Conservation (phyloP, 2,888 invertebrate genomes). For the Idaea biselata region DNA sequence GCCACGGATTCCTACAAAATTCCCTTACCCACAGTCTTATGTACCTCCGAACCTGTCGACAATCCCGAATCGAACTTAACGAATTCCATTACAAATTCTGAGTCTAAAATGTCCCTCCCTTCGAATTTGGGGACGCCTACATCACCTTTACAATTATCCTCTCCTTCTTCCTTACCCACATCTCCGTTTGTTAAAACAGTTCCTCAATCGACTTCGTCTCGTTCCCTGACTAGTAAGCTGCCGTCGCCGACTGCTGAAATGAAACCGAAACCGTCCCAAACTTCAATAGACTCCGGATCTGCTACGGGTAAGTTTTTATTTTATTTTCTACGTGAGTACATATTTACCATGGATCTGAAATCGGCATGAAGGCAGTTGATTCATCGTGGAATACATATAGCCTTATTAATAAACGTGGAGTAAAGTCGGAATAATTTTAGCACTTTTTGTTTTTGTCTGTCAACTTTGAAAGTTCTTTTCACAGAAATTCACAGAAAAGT, state of each 20-base stretch:
- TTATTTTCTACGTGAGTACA: constrained; percentile 16
- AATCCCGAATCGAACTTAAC: constrained; percentile 33
- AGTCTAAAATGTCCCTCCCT: constrained; percentile 65
- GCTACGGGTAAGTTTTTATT: constrained; percentile 63
- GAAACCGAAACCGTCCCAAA: constrained; percentile 28
- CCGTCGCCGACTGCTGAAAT: constrained; percentile 32
- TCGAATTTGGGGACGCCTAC: constrained; percentile 67
- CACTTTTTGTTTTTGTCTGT: too few species aligned
- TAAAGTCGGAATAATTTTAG: too few species aligned
- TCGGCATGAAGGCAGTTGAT: too few species aligned
- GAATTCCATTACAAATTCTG: constrained; percentile 54
- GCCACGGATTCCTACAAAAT: constrained; percentile 32
- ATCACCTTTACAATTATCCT: constrained; percentile 60
- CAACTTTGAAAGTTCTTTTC: too few species aligned
- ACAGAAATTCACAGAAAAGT: too few species aligned
- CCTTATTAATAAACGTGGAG: too few species aligned
- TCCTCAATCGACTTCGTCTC: constrained; percentile 45
- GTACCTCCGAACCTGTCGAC: constrained; percentile 50
- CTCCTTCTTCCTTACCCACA: constrained; percentile 63
- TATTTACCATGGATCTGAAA: neutral
- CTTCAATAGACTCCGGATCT: constrained; percentile 51
- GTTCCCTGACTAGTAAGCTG: constrained; percentile 44
- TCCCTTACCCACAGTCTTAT: constrained; percentile 64
- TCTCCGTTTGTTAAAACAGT: constrained; percentile 58
- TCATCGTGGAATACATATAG: too few species aligned